phyloP scores from a whole-genome alignment of 2,113 vertebrate genomes.

The Silurus meridionalis region DNA sequence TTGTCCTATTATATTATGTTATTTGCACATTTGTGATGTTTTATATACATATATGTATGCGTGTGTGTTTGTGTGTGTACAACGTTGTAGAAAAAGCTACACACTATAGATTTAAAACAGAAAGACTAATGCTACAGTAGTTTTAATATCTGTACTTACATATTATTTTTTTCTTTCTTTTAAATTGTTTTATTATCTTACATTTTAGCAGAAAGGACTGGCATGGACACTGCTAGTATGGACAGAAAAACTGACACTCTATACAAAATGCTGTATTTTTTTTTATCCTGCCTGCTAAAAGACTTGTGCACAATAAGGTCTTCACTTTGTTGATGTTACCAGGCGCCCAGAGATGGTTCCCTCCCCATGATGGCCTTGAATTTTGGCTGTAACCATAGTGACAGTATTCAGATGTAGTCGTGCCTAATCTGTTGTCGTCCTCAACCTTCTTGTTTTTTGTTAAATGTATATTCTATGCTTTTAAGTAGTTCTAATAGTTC shows the following conservation, averaged over 20 bases:
- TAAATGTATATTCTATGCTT: background rate
- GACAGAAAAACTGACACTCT: background rate
- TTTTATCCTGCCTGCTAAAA: background rate
- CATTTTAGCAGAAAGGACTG: background rate
- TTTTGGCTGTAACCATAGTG: conserved; percentile 23
- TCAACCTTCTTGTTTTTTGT: conserved; percentile 2
- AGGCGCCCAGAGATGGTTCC: background rate
- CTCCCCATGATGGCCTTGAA: background rate
- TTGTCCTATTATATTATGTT: too few relatives aligned
- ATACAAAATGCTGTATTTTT: background rate
- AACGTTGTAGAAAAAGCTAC: background rate
- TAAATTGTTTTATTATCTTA: background rate
- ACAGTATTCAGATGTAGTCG: background rate
- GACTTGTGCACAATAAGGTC: background rate
- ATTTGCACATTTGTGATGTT: too few relatives aligned
- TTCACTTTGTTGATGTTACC: background rate
- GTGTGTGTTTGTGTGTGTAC: too few relatives aligned
- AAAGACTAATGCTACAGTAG: background rate
- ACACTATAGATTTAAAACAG: background rate
- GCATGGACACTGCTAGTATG: background rate
- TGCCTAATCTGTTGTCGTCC: background rate
- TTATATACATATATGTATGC: too few relatives aligned
- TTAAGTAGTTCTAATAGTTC: background rate
- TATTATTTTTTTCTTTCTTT: too few relatives aligned
- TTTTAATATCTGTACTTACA: background rate